Evolutionary conservation across 2,113 vertebrate species (phyloP).

Genomic region (Prolemur simus): DNA sequence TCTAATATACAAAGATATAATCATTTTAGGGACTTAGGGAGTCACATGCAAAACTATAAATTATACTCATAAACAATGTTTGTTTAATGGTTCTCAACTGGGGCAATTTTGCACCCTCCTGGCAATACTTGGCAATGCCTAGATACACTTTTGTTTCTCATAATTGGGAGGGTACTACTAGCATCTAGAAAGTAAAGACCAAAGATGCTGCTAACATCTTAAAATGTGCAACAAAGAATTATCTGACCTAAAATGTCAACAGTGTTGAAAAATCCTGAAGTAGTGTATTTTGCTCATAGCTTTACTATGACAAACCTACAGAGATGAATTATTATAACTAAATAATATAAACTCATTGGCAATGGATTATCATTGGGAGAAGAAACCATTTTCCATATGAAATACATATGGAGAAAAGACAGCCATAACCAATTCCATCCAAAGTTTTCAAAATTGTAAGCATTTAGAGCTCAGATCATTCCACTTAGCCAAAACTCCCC

Average conservation of each 20-base stretch:
- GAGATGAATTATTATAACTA: background rate
- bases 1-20: background rate
- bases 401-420: constrained; percentile 15
- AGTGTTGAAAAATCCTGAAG: background rate
- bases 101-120: background rate
- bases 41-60: background rate
- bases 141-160: background rate
- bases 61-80: background rate
- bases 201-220: background rate
- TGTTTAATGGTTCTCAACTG: background rate
- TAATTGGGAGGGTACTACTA: background rate
- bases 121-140: background rate
- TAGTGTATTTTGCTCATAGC: background rate
- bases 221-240: background rate
- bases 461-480: background rate
- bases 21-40: background rate
- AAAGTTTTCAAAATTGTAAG: background rate
- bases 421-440: background rate
- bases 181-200: background rate
- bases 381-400: background rate
- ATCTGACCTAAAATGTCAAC: background rate
- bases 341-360: background rate
- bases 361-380: background rate
- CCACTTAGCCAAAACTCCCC: background rate
- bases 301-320: background rate